A percentile compares a stretch with the other conserved stretches of the same genome.
Conservation (phyloP, 2,113 vertebrate species). For the Lontra canadensis region DNA sequence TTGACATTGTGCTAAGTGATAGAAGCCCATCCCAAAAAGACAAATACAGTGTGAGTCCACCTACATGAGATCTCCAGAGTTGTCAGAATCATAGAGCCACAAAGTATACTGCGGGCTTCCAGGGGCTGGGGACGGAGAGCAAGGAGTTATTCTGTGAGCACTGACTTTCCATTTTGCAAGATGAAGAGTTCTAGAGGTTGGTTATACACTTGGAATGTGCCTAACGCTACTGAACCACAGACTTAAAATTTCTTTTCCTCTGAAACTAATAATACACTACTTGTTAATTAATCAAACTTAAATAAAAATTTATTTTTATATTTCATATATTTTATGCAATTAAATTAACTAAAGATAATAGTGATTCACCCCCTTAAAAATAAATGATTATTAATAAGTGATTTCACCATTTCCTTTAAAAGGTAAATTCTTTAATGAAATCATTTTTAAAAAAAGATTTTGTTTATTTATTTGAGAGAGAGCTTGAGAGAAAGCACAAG, state of each 20-base stretch:
- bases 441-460: not conserved
- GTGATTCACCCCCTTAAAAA: not conserved
- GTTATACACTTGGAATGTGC: not conserved
- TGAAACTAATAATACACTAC: not conserved
- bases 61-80: not conserved
- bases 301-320: not conserved
- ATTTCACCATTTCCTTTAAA: not conserved
- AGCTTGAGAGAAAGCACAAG: fast-evolving
- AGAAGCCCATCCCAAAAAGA: not conserved
- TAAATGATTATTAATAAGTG: not conserved
- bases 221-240: not conserved
- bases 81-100: not conserved
- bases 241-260: not conserved
- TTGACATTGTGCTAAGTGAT: not conserved
- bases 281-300: too few relatives aligned
- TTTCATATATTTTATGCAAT: not conserved
- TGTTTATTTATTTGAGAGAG: not conserved
- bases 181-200: not conserved
- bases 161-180: not conserved
- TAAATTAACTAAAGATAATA: not conserved
- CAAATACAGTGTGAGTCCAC: not conserved
- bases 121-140: not conserved
- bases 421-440: not conserved
- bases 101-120: not conserved
- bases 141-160: not conserved